Evolutionary conservation across 2,888 invertebrate species (phyloP).

Genomic region (Melanostoma mellinum): DNA sequence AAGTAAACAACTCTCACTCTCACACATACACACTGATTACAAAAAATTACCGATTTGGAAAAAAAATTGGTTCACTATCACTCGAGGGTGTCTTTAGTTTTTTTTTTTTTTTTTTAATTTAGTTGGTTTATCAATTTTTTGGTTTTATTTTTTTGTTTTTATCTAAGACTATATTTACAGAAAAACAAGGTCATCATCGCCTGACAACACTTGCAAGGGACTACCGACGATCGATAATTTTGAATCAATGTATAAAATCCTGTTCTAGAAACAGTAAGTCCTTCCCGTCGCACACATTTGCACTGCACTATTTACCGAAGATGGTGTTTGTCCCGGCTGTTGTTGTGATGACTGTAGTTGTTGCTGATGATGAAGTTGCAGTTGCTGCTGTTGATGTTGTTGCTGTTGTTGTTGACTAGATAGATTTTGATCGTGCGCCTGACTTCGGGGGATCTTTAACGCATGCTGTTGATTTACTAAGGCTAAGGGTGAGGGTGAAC

Average conservation of each 20-base stretch:
- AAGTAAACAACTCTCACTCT: conserved; percentile 61
- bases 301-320: conserved; percentile 74
- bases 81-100: conserved; percentile 55
- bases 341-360: conserved; percentile 43
- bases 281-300: conserved; percentile 78
- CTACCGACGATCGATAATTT: conserved; percentile 69
- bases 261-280: conserved; percentile 81
- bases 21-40: conserved; percentile 67
- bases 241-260: conserved; percentile 75
- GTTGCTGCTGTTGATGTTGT: conserved; percentile 55
- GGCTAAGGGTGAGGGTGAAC: conserved; percentile 74
- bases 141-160: conserved; percentile 21
- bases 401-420: conserved; percentile 56
- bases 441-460: conserved; percentile 74
- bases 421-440: conserved; percentile 56
- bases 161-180: conserved; percentile 76
- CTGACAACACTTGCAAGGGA: conserved; percentile 56
- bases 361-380: conserved; percentile 57
- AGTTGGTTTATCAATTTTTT: not conserved
- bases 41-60: conserved; percentile 67
- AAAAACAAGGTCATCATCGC: conserved; percentile 77
- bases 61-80: conserved; percentile 67
- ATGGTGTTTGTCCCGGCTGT: conserved; percentile 48
- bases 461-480: conserved; percentile 74
- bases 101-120: conserved; percentile 22